phyloP scores from a whole-genome alignment of 2,113 vertebrate species.

The Azemiops feae region DNA sequence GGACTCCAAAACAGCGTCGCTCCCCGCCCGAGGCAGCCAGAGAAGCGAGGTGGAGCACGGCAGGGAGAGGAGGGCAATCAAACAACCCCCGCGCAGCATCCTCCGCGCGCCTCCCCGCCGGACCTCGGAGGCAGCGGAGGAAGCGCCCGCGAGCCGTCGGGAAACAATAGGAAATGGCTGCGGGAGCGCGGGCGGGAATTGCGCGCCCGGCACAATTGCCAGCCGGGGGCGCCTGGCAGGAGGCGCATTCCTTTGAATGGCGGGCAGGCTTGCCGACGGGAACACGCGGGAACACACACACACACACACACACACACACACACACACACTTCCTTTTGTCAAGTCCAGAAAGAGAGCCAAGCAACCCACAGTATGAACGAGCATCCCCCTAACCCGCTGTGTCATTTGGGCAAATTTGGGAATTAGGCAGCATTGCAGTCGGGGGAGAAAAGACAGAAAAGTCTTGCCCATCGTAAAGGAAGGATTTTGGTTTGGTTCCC shows the following conservation, averaged over 20 bases:
- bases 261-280: neutral
- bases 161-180: slow-evolving; percentile 9
- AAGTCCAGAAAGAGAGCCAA: neutral
- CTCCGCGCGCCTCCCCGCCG: neutral
- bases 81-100: neutral
- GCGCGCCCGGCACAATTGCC: neutral
- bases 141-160: neutral
- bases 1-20: neutral
- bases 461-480: neutral
- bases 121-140: neutral
- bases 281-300: neutral
- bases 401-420: neutral
- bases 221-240: neutral
- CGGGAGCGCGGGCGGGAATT: slow-evolving; percentile 33
- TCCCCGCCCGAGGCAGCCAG: neutral
- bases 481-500: neutral
- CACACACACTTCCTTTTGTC: too few species aligned
- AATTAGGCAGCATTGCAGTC: neutral
- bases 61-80: neutral
- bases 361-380: neutral
- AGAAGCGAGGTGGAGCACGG: neutral
- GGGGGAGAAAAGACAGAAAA: neutral
- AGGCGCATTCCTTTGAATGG: neutral
- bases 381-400: neutral
- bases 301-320: neutral